Evolutionary conservation across 2,888 invertebrate species (phyloP), one percentile per base, ranked within the genome.

Genomic region (Notocelia uddmanniana): DNA sequence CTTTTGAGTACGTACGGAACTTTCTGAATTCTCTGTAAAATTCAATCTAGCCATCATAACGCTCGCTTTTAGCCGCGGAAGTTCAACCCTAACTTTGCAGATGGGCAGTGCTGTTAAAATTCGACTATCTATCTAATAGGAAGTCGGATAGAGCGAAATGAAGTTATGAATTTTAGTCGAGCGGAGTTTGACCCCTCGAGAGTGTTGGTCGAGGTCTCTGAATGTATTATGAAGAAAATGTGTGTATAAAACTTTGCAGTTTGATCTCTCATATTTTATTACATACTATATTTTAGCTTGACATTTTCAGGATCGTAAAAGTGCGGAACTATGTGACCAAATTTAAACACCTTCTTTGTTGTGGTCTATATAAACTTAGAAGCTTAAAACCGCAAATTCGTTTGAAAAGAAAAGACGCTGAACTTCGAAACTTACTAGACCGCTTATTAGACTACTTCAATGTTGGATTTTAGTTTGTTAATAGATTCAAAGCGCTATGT

Each of bases 31-130:
- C 69, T 54, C 66, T 69, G 74, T 76, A 69, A 85, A 87, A 86
- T 82, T 85, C 79, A 82, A 85, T 86, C 78, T 80, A 77, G 75
- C 78, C 82, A 77, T 80, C 81, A 85, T 82, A 84, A 80, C 81
- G 80, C 78, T 74, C 73, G 83, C 81, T 81, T 82, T 80, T 81
- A 82, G 79, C 74, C 73, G 77, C 81, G 73, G 52, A 63, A 83
- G 82, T 80, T 83, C 82, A 69, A 59, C 68, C 74, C 66, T 78
- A 84, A 84, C 84, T 83, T 81, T 77, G 75, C 79, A 77, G 79
- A 79, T 78, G 82, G 83, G 74, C 81, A 78, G 76, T 73, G 64
- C 75, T 74, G 74, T 77, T 79, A 78, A 76, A 71, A 75, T 75
- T 75, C 64, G 70, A 69, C 75, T 69, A 73, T n/a, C n/a, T n/a